A percentile compares a stretch with the other conserved stretches of the same genome.
Evolutionary conservation across 2,797 vertebrate genomes (phyloP).

Genomic region (Notolepis coatsorum): DNA sequence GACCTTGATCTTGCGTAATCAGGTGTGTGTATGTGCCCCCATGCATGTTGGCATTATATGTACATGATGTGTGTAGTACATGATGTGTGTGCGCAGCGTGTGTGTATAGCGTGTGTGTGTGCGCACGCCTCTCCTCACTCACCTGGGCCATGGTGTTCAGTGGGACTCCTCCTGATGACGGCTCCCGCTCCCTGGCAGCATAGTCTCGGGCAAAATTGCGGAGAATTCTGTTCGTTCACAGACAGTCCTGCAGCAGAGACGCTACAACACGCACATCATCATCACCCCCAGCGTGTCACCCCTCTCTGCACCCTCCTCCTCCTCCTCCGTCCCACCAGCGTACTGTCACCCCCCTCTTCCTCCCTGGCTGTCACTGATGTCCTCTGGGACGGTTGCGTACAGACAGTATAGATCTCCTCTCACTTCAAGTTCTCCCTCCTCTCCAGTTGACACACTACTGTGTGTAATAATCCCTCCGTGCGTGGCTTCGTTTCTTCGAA

Average conservation of each 20-base stretch:
- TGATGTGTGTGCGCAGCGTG: too few relatives aligned
- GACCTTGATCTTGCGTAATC: too few relatives aligned
- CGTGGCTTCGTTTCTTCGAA: constrained; percentile 14
- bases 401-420: neutral
- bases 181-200: constrained; percentile 68
- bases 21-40: neutral
- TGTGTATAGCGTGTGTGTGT: neutral
- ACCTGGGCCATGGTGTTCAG: constrained; percentile 82
- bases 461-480: too few relatives aligned
- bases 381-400: constrained; percentile 23
- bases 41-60: too few relatives aligned
- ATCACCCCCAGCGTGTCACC: constrained; percentile 19
- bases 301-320: constrained; percentile 1
- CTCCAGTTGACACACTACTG: constrained; percentile 10
- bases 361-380: constrained; percentile 40
- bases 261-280: constrained; percentile 15
- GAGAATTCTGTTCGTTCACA: constrained; percentile 21
- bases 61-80: neutral
- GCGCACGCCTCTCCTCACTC: constrained; percentile 34
- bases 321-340: constrained; percentile 4
- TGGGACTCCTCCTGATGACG: constrained; percentile 43
- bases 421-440: constrained; percentile 12
- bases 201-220: constrained; percentile 50
- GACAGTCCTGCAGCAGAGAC: constrained; percentile 18
- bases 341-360: neutral